A percentile compares a stretch with the other conserved stretches of the same genome.
Conservation (phyloP, 2,888 invertebrate species). For the Labia minor region DNA sequence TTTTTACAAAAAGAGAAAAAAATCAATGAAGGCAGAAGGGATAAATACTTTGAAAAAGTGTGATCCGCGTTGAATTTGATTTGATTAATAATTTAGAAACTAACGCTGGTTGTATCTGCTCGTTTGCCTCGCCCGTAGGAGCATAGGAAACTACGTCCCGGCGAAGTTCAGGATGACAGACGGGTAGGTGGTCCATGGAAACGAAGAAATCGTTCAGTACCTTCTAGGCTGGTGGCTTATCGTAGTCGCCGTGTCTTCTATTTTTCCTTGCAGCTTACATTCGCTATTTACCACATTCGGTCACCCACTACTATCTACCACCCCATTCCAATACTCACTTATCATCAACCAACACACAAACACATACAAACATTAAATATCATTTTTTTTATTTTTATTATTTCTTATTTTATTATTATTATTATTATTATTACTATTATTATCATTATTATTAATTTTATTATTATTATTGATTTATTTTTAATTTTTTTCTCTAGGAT, state of each 20-base stretch:
- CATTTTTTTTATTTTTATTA: constrained; percentile 20
- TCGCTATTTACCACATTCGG: constrained; percentile 28
- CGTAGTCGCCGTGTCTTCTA: no score
- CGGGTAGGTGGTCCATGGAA: constrained; percentile 55
- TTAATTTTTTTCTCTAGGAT: constrained; percentile 19
- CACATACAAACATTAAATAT: constrained; percentile 13
- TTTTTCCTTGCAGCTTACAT: constrained; percentile 28
- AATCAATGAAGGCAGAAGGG: no score
- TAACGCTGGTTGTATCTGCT: background rate
- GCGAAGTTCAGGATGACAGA: constrained; percentile 86
- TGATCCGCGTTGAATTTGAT: background rate
- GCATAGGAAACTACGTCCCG: constrained; percentile 85
- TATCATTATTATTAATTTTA: no score
- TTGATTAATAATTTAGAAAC: background rate
- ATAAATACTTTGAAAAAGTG: no score
- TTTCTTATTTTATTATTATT: constrained; percentile 15
- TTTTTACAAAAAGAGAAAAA: no score
- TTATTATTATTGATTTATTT: no score
- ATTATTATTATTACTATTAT: no score
- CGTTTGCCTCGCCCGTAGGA: constrained; percentile 44
- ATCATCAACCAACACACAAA: background rate
- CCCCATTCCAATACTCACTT: constrained; percentile 18
- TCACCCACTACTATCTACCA: no score
- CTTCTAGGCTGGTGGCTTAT: no score
- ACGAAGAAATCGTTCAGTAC: no score